Conservation (phyloP, 2,888 invertebrate genomes). For the Schizotus pectinicornis region DNA sequence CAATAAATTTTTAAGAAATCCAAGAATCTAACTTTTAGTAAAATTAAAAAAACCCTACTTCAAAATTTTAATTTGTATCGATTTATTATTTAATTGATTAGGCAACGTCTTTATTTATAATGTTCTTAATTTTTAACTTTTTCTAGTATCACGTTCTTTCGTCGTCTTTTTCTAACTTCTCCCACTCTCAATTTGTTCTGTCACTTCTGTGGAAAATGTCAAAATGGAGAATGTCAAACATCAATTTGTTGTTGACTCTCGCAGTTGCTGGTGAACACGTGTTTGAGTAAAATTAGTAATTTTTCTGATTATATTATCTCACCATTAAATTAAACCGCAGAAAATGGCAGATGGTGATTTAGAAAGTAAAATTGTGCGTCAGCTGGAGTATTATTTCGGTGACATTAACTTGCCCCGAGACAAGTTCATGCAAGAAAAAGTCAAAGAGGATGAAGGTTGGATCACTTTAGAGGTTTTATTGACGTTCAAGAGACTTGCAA, state of each 20-base stretch:
- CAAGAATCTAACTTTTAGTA: no score
- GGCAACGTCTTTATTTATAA: no score
- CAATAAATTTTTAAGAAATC: no score
- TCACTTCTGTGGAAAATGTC: neutral
- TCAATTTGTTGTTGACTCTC: neutral
- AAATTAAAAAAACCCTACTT: no score
- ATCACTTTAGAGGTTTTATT: constrained; percentile 82
- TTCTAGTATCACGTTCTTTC: neutral
- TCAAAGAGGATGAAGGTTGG: constrained; percentile 89
- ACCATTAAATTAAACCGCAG: no score
- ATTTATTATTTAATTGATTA: no score
- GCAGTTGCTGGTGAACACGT: neutral
- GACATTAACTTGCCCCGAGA: constrained; percentile 92
- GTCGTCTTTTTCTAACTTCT: neutral
- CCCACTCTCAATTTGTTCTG: neutral
- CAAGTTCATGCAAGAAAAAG: constrained; percentile 89
- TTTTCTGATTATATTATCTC: neutral
- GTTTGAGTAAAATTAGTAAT: neutral
- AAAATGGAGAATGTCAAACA: neutral
- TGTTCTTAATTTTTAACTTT: no score
- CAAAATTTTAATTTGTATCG: no score
- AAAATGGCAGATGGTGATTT: constrained; percentile 49
- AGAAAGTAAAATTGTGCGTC: constrained; percentile 70
- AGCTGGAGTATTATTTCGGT: constrained; percentile 76
- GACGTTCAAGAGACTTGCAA: constrained; percentile 86